Percentiles rank a stretch among this genome's conserved stretches.
phyloP scores from a whole-genome alignment of 2,797 vertebrate species.

The Glyptemys insculpta region DNA sequence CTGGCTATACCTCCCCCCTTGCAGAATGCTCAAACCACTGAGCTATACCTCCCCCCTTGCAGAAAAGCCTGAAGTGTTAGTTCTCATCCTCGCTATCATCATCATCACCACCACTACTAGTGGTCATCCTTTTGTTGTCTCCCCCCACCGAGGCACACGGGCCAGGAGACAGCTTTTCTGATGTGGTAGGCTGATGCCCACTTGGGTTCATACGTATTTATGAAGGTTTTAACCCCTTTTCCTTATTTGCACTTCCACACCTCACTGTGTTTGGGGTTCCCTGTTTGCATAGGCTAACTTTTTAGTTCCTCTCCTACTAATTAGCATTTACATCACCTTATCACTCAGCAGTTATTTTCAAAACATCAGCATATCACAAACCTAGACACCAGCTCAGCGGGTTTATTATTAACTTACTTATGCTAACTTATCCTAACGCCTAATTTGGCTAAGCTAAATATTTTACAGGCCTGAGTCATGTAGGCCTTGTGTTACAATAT shows the following conservation, averaged over 20 bases:
- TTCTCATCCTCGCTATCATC: not conserved
- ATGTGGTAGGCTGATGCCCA: not conserved
- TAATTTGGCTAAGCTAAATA: not conserved
- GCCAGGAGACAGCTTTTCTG: not conserved
- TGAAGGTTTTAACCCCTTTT: not conserved
- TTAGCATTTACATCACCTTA: not conserved
- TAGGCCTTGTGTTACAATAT: not conserved
- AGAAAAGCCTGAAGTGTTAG: not conserved
- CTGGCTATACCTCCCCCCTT: too few species aligned
- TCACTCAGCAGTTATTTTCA: not conserved
- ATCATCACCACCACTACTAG: not conserved
- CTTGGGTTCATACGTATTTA: not conserved
- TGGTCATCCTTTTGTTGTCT: not conserved
- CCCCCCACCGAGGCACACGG: accelerated
- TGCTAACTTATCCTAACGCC: not conserved
- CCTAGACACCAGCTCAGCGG: not conserved
- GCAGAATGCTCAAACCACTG: too few species aligned
- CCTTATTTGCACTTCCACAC: not conserved
- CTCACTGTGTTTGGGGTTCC: not conserved
- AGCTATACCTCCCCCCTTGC: not conserved
- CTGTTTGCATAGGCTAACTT: not conserved
- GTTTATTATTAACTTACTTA: not conserved
- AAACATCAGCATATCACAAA: not conserved
- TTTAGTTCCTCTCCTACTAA: not conserved
- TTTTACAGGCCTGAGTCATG: not conserved